A percentile compares a stretch with the other conserved stretches of the same genome.
These are phyloP conservation scores for Cephus rjabovi DNA, from an alignment of 2,888 invertebrate genomes.

Conservation along the genomic window DNA sequence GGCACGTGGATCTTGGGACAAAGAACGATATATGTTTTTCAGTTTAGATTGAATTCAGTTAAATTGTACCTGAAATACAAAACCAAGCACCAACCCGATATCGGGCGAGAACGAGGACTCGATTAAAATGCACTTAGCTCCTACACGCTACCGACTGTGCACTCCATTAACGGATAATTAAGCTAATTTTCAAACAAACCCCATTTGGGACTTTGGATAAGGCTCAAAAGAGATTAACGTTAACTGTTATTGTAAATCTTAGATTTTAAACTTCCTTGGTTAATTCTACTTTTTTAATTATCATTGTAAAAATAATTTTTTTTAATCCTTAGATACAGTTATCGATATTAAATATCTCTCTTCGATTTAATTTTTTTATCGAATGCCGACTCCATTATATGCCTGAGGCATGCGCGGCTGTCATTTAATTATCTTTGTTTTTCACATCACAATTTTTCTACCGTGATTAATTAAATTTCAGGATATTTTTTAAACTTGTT, in stretches of 20 bases:
- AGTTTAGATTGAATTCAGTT: not conserved
- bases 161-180: slow-evolving; percentile 5
- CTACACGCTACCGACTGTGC: not conserved
- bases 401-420: not conserved
- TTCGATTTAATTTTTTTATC: not conserved
- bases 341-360: not conserved
- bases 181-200: slow-evolving; percentile 12
- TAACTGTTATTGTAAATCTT: not conserved
- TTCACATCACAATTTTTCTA: not conserved
- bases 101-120: not conserved
- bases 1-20: not conserved
- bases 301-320: too few species aligned
- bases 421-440: not conserved
- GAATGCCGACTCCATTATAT: not conserved
- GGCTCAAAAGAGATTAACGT: not conserved
- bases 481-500: not conserved
- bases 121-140: not conserved
- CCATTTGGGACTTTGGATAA: not conserved
- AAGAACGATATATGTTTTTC: not conserved
- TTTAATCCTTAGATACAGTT: not conserved
- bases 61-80: not conserved
- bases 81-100: not conserved
- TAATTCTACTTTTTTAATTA: too few species aligned
- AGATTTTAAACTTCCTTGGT: not conserved
- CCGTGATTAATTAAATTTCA: not conserved